Percentiles rank a stretch among this genome's conserved stretches.
phyloP scores from a whole-genome alignment of 2,888 invertebrate genomes.

The Epistrophe eligans region DNA sequence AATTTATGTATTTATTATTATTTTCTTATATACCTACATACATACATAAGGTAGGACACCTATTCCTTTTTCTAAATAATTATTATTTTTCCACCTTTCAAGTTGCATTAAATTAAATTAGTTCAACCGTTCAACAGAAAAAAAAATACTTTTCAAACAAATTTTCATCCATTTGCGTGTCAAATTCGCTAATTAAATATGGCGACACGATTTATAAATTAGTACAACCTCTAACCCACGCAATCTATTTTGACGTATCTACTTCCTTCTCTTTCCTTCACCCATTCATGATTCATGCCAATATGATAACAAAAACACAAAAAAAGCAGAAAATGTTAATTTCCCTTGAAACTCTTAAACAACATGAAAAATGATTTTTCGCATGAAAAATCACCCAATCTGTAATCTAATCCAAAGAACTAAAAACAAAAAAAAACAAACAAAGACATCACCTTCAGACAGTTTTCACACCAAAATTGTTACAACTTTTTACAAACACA shows the following conservation, averaged over 20 bases:
- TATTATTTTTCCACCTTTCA: not conserved
- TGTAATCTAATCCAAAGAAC: slow-evolving; percentile 55
- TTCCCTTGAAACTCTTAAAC: slow-evolving; percentile 38
- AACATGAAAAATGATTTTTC: slow-evolving; percentile 67
- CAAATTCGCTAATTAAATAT: slow-evolving; percentile 66
- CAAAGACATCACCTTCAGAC: slow-evolving; percentile 57
- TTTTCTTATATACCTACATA: too few species aligned
- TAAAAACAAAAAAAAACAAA: not conserved
- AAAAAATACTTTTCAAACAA: slow-evolving; percentile 1
- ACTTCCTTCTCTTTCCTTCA: not conserved
- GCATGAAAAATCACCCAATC: slow-evolving; percentile 63
- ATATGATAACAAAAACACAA: not conserved
- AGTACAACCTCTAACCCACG: slow-evolving; percentile 9
- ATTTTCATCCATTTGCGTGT: slow-evolving; percentile 66
- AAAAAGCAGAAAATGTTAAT: slow-evolving; percentile 26
- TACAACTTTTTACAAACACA: slow-evolving; percentile 44
- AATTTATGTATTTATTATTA: too few species aligned
- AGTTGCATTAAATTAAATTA: not conserved
- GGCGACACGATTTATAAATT: slow-evolving; percentile 1
- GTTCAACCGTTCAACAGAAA: not conserved
- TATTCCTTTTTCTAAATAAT: too few species aligned
- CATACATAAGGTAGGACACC: too few species aligned
- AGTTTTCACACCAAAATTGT: slow-evolving; percentile 39
- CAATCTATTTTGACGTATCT: not conserved
- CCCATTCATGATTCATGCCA: not conserved